These are phyloP conservation scores for Catharus fuscescens DNA, from an alignment of 2,113 vertebrate genomes.

Conservation along the genomic window DNA sequence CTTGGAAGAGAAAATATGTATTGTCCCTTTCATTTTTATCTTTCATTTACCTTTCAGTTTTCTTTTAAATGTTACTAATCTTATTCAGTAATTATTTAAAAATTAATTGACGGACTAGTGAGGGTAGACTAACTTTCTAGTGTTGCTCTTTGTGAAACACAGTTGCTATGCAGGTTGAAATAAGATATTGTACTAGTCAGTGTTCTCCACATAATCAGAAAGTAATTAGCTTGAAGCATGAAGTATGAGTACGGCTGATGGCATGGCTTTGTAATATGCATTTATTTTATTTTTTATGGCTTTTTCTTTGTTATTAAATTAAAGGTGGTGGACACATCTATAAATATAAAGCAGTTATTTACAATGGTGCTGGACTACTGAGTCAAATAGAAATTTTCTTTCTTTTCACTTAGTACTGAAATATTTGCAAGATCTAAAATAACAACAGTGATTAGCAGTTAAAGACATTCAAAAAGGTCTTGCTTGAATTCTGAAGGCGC, in stretches of 20 bases:
- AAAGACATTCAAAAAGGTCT: background rate
- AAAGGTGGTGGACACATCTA: background rate
- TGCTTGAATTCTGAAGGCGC: background rate
- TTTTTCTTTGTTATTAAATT: background rate
- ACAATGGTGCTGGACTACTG: background rate
- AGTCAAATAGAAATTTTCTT: background rate
- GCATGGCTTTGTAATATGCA: background rate
- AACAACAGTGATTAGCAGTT: background rate
- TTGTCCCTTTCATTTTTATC: background rate
- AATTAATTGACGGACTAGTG: background rate
- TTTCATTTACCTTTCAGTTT: background rate
- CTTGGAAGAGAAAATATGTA: background rate
- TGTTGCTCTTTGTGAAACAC: background rate
- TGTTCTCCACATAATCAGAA: background rate
- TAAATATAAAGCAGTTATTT: background rate
- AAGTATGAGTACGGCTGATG: background rate
- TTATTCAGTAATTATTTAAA: background rate
- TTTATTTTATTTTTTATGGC: background rate
- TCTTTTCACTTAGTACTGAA: background rate
- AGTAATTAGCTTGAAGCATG: background rate
- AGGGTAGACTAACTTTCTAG: background rate
- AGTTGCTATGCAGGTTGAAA: background rate
- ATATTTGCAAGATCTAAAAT: background rate
- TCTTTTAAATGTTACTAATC: background rate
- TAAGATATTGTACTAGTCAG: background rate